phyloP scores from a whole-genome alignment of 2,888 invertebrate species.

The Cantharis nigra region DNA sequence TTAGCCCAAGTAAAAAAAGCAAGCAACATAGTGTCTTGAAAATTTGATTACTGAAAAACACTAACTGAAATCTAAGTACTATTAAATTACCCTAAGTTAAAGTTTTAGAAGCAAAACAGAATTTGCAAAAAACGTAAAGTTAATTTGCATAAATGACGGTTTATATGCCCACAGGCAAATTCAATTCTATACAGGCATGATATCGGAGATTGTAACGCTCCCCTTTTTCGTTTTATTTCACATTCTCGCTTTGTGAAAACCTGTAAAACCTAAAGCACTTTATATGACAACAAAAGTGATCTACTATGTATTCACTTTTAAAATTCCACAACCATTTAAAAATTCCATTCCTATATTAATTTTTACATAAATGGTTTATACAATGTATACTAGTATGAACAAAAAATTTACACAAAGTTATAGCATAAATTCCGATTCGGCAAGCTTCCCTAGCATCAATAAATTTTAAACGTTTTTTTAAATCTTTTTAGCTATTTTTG shows the following conservation, averaged over 20 bases:
- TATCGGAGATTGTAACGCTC: constrained; percentile 20
- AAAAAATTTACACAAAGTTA: background rate
- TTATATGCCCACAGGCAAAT: constrained; percentile 34
- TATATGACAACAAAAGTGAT: constrained; percentile 25
- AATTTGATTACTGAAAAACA: constrained; percentile 10
- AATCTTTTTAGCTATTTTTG: background rate
- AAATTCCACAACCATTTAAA: constrained; percentile 21
- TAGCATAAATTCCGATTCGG: background rate
- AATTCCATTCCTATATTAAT: constrained; percentile 28
- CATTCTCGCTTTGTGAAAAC: constrained; percentile 31
- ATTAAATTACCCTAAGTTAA: constrained; percentile 15
- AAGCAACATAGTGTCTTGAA: background rate
- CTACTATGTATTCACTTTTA: constrained; percentile 15
- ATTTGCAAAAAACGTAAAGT: constrained; percentile 22
- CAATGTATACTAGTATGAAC: background rate
- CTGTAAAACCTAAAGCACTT: constrained; percentile 18
- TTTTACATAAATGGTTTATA: constrained; percentile 13
- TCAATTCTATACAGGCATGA: constrained; percentile 31
- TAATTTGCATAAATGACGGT: constrained; percentile 35
- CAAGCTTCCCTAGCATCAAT: background rate
- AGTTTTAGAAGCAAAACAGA: constrained; percentile 18
- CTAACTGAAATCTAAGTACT: constrained; percentile 22
- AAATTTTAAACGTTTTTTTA: background rate
- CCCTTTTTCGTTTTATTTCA: constrained; percentile 24
- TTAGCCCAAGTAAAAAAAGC: constrained; percentile 9